Percentiles rank a stretch among this genome's conserved stretches.
These are phyloP conservation scores for Falco punctatus DNA, from an alignment of 2,113 vertebrate species.

Conservation along the genomic window DNA sequence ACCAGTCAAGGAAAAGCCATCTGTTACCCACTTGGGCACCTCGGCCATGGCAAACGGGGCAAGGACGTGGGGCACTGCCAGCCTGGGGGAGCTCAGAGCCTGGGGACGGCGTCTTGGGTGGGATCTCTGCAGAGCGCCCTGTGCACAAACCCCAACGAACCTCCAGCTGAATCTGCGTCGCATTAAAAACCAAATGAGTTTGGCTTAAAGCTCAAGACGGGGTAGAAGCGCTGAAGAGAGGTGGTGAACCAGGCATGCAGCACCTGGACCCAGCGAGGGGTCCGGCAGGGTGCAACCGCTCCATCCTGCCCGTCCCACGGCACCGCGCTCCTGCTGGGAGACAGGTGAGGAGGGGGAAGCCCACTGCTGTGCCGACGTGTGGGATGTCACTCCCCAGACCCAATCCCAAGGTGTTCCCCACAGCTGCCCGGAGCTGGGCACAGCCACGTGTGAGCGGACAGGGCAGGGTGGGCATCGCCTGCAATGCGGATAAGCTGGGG, in stretches of 20 bases:
- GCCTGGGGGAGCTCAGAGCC: background rate
- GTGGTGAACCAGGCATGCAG: background rate
- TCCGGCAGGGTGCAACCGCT: background rate
- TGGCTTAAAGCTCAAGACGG: rapidly evolving
- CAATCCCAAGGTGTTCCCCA: background rate
- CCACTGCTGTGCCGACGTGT: rapidly evolving
- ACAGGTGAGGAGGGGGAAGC: rapidly evolving
- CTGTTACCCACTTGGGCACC: background rate
- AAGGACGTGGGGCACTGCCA: background rate
- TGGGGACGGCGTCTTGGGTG: background rate
- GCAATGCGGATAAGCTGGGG: background rate
- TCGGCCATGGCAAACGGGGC: rapidly evolving
- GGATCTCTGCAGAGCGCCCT: background rate
- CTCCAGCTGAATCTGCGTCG: background rate
- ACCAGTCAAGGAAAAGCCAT: background rate
- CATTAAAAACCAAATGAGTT: rapidly evolving
- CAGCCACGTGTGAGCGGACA: rapidly evolving
- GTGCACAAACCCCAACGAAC: background rate
- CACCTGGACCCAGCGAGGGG: rapidly evolving
- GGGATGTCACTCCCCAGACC: background rate
- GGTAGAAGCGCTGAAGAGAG: background rate
- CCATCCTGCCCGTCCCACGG: rapidly evolving
- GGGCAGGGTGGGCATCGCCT: background rate
- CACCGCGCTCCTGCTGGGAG: background rate
- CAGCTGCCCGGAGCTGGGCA: rapidly evolving